Base-by-base conservation (phyloP, 2,113 vertebrate species). In the Colinus virginianus region DNA sequence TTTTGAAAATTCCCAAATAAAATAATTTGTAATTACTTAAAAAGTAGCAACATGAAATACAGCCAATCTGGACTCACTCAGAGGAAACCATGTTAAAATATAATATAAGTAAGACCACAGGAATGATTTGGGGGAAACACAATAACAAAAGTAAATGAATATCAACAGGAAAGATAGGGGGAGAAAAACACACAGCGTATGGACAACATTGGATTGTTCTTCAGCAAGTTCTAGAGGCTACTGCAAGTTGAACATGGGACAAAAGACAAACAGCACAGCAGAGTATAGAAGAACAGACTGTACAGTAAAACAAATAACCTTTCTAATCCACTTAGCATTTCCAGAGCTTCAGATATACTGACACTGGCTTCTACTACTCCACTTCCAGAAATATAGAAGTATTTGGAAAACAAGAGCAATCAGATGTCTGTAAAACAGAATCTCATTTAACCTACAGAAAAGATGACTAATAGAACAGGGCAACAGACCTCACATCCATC, bases 101-200 rank as follows among this genome's bases (percentile, higher is more conserved):
- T 76, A 78, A 89, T 48, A 0, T 42, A 77, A 30, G 3, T 15
- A 61, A 45, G 28, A 64, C 32, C 9, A 68, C 16, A 59, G 8
- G 10, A 89, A 63, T 7, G 3, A 11, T 16, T n/a, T 5, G 3
- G 9, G 7, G 30, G 3, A 3, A 20, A 38, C 40, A 46, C 8
- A 42, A 1, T 7, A 2, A 0, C 15, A 19, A 14, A 21, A 63
- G 3, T 1, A 62, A 13, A 43, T 6, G 0, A 28, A 71, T 61
- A 78, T 81, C 11, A 64, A 3, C 51, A 13, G 75, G 56, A 89
- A 78, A 23, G 3, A 12, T 7, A n/a, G 11, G 9, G 4, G 51
- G 11, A 12, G 9, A 23, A 12, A 11, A 64, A 15, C 30, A 46
- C 8, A 69, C 58, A 64, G 59, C 28, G n/a, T 51, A 51, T 8